Evolutionary conservation across 2,888 invertebrate genomes (phyloP), one percentile per base, ranked within the genome.

Genomic region (Caenorhabditis uteleia): DNA sequence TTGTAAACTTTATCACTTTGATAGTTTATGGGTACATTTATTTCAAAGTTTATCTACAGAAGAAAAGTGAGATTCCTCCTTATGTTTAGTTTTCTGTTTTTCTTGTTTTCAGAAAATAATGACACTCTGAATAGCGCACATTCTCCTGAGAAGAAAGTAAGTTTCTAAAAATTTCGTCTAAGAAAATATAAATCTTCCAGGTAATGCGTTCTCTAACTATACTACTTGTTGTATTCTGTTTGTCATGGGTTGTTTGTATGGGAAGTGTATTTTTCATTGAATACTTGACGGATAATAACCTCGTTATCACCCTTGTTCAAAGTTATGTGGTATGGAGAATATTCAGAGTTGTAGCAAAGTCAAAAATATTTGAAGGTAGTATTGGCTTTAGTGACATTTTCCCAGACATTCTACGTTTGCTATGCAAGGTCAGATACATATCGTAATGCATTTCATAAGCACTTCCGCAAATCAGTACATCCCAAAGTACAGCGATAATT

Each of bases 181-280:
- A n/a, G n/a, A n/a, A n/a, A n/a, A n/a, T n/a, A n/a, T n/a, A n/a
- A n/a, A n/a, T n/a, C n/a, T n/a, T n/a, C 16, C 8, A 18, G n/a
- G 23, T 40, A 20, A 40, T 40, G 40, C 16, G 20, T 23, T 40
- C 40, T 20, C 20, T 40, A 23, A 23, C 40, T n/a, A 40, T 40
- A 8, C 25, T 40, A 10, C 23, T 40, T 25, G 14, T 25, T 25
- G 40, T 40, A 8, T 40, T 40, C 14, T 40, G 40, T 23, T 40
- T 14, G 14, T 40, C 40, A 21, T 40, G 40, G 40, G 40, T 40
- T 6, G 2, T 40, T 12, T 40, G 40, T 25, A 40, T 40, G 40
- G 40, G 40, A 40, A 40, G 40, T 23, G 40, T 40, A 12, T 40
- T 40, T 23, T 40, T 40, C 25, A 12, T 40, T 12, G 25, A 40